Evolutionary conservation across 2,797 vertebrate species (phyloP), one percentile per base, ranked within the genome.

Genomic region (Pseudochirops corinnae): DNA sequence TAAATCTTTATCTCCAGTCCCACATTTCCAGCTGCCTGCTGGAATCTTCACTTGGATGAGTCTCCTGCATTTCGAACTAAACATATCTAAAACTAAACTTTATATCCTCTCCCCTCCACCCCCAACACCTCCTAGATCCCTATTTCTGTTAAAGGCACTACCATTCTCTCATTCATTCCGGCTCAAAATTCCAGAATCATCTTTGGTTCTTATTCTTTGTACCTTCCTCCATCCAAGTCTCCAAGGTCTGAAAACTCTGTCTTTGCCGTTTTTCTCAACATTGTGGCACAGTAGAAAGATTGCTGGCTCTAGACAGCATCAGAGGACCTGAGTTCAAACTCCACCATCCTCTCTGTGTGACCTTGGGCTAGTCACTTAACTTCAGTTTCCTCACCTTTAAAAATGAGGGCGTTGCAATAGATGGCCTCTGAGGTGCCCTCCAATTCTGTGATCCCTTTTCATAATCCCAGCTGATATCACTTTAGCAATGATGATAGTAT

Each of bases 11-110:
- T 87, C 74, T 87, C 74, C 10, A 0, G 74, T 87, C 5, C 74
- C 74, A 87, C 74, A 26, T 87, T 87, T 87, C 74, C 74, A 87
- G 74, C 74, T 87, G 74, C 39, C 74, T 87, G 74, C 74, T 87
- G 39, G 74, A 87, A 87, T 87, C 74, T 87, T 2, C 39, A 87
- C 74, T 87, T 87, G 74, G 39, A 87, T 87, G 39, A 3, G 3
- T 87, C 74, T 46, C 24, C 74, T 87, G 24, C 39, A 50, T 87
- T 87, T 87, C 74, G 26, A 87, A 50, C 39, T 87, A 87, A 87
- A 46, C 74, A 87, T 26, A 87, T 46, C 74, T 82, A 46, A 87
- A 46, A 87, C 74, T 87, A 87, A 87, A 87, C 10, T 26, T 26
- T 87, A 46, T 50, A 46, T 87, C 21, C 21, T 82, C 39, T 82